Percentiles rank a stretch among this genome's conserved stretches.
Conservation (phyloP, 92 coral and sea anemone genomes). For the Galaxea fascicularis region DNA sequence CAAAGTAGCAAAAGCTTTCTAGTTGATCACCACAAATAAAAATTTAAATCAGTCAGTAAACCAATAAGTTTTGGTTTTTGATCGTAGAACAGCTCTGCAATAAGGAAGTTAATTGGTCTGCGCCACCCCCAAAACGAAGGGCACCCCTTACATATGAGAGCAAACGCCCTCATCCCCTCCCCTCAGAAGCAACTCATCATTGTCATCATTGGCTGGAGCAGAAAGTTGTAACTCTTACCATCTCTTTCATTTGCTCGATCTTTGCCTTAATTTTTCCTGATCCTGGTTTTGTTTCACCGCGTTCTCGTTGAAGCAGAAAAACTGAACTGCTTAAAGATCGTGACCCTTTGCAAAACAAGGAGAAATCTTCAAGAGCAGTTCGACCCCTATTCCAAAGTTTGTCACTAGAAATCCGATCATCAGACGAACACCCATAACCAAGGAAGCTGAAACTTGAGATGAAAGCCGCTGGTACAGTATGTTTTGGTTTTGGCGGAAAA, state of each 20-base stretch:
- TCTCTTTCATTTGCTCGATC: slow-evolving; percentile 76
- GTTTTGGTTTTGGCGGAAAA: slow-evolving; percentile 1
- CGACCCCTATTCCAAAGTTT: slow-evolving; percentile 2
- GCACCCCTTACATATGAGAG: too few relatives aligned
- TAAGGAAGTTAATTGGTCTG: too few relatives aligned
- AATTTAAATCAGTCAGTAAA: too few relatives aligned
- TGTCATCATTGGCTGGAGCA: not conserved
- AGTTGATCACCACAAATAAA: too few relatives aligned
- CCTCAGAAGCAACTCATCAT: not conserved
- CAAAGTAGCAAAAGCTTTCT: too few relatives aligned
- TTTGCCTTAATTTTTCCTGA: slow-evolving; percentile 54
- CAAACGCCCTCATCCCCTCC: not conserved
- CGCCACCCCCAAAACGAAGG: too few relatives aligned
- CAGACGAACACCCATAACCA: slow-evolving; percentile 15
- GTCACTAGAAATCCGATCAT: slow-evolving; percentile 6
- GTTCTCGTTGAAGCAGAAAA: slow-evolving; percentile 4
- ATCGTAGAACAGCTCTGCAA: too few relatives aligned
- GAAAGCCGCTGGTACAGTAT: slow-evolving; percentile 11
- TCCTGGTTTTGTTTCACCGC: slow-evolving; percentile 33
- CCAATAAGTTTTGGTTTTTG: too few relatives aligned
- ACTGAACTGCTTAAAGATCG: slow-evolving; percentile 2
- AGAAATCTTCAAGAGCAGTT: not conserved
- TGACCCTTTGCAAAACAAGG: not conserved
- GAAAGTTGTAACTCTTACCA: slow-evolving; percentile 46
- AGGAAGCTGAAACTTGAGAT: slow-evolving; percentile 22